phyloP scores from a whole-genome alignment of 2,797 vertebrate genomes.

The Muscicapa comitata region DNA sequence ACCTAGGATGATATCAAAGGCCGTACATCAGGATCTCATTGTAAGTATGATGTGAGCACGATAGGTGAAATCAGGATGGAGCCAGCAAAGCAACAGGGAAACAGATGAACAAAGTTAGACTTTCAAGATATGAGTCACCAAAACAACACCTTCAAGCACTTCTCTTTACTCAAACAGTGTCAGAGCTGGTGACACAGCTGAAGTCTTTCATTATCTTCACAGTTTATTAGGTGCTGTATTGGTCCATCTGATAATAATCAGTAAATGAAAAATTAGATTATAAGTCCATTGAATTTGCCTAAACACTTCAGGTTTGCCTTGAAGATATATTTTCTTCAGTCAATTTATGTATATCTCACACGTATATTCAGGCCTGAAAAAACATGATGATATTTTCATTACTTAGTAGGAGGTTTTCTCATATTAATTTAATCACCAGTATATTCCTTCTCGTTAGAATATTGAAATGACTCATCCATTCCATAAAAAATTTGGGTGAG shows the following conservation, averaged over 20 bases:
- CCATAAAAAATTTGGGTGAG: background rate
- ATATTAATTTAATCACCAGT: background rate
- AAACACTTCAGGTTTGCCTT: background rate
- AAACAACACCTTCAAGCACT: slow-evolving; percentile 13
- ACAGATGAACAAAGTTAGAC: background rate
- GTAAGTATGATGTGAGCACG: background rate
- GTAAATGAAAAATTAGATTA: slow-evolving; percentile 41
- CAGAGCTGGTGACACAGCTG: background rate
- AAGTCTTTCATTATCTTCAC: background rate
- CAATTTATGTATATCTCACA: background rate
- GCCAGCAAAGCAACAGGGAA: background rate
- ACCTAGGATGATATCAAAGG: background rate
- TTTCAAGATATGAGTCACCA: slow-evolving; percentile 6
- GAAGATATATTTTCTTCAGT: background rate
- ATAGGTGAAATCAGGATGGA: slow-evolving; percentile 30
- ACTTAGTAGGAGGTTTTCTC: background rate
- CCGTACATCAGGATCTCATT: background rate
- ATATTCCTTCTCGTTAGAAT: background rate
- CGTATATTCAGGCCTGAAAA: background rate
- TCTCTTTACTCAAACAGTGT: background rate
- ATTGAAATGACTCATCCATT: background rate
- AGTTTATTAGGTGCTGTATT: background rate
- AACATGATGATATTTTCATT: background rate
- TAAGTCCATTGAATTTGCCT: background rate
- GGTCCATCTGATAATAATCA: slow-evolving; percentile 41